Base-by-base conservation (phyloP, 2,113 vertebrate genomes). In the Sisor rabdophorus region DNA sequence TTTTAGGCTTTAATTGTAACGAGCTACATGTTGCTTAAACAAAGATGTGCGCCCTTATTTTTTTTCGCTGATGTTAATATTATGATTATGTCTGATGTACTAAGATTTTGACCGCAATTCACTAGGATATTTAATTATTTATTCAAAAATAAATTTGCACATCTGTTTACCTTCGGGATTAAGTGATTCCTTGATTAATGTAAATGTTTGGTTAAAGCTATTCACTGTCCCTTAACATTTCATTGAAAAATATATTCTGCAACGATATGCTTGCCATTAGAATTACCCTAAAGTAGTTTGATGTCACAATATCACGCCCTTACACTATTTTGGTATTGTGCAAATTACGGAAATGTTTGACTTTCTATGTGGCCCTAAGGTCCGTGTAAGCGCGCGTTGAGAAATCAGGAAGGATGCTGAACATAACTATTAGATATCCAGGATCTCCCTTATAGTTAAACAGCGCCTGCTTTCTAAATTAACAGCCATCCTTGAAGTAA, bases 391-490 rank as follows among this genome's bases (percentile, higher is more conserved):
- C 47, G 65, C 65, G 65, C 65, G 47, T 48, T 52, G 47, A 52
- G 65, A 30, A 69, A 69, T 3, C 47, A 52, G 47, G 65, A 69
- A 52, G 47, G 65, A 52, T 69, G 65, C 47, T 52, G 65, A 68
- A 19, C 44, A 26, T 16, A 28, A 68, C 15, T 67, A 44, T n/a
- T n/a, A 47, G n/a, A 67, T n/a, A 67, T 68, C 44, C 64, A 22
- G 44, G 64, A 48, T 68, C 64, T 50, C 2, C 20, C 10, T 52
- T 11, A 11, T 24, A 69, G n/a, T 24, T 16, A 11, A 11, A 68
- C 65, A 68, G 9, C 15, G 65, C 16, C 65, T 50, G 47, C 65
- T 20, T 20, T 22, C 24, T 15, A 50, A 47, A 50, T 19, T 47
- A 26, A 19, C 15, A 28, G 7, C 19, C 22, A 3, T 28, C 16